A percentile compares a stretch with the other conserved stretches of the same genome.
These are phyloP conservation scores for Tursiops truncatus DNA, from an alignment of 2,113 vertebrate genomes.

Conservation along the genomic window DNA sequence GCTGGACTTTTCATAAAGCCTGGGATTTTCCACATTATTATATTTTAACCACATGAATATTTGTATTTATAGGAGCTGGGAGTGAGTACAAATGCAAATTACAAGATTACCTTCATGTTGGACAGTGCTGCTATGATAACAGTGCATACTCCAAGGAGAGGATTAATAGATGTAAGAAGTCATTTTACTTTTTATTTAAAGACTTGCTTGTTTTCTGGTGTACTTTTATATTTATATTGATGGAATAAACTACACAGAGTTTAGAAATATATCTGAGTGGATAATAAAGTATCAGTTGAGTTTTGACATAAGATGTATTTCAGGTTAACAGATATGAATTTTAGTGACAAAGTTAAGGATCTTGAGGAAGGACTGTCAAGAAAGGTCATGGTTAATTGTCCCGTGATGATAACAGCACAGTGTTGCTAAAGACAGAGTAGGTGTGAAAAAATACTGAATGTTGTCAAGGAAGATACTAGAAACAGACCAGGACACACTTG, in stretches of 20 bases:
- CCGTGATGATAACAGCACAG: neutral
- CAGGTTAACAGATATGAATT: neutral
- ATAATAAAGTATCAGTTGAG: slow-evolving; percentile 3
- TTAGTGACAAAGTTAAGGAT: slow-evolving; percentile 20
- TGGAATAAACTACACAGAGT: neutral
- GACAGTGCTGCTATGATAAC: slow-evolving; percentile 99
- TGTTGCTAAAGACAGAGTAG: neutral
- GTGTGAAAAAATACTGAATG: slow-evolving; percentile 5
- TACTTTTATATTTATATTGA: neutral
- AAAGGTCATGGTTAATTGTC: neutral
- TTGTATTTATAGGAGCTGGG: slow-evolving; percentile 92
- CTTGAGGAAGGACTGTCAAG: neutral
- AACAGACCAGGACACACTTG: neutral
- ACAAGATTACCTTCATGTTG: slow-evolving; percentile 99
- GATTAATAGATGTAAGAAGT: slow-evolving; percentile 93
- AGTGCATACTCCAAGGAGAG: slow-evolving; percentile 96
- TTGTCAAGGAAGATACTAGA: neutral
- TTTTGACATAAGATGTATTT: slow-evolving; percentile 27
- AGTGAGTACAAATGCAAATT: slow-evolving; percentile 96
- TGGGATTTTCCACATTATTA: neutral
- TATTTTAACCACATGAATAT: slow-evolving; percentile 34
- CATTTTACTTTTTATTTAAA: neutral
- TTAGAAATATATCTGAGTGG: slow-evolving; percentile 5
- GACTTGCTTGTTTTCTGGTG: neutral
- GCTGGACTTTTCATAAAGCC: slow-evolving; percentile 11